These are phyloP conservation scores for Psephotus haematonotus DNA, from an alignment of 2,113 vertebrate species.

Conservation along the genomic window DNA sequence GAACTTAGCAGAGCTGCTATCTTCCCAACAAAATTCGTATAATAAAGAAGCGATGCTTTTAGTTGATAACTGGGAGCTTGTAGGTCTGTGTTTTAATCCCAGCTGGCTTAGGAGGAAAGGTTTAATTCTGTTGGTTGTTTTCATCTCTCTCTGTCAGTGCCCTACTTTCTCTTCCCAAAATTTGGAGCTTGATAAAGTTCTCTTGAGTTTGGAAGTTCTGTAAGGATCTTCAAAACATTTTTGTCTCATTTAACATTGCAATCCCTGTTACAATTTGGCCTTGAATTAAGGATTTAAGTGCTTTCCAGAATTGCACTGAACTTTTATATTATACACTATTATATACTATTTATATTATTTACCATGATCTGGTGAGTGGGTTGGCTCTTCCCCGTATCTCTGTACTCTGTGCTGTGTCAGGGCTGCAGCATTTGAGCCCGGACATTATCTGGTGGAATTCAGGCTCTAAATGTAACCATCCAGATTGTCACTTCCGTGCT, in stretches of 20 bases:
- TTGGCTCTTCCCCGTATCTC: background rate
- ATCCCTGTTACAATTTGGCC: background rate
- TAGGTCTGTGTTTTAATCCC: background rate
- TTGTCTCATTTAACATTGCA: background rate
- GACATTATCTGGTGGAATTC: background rate
- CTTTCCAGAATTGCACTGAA: background rate
- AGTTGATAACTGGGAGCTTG: background rate
- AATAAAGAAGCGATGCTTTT: background rate
- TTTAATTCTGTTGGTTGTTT: background rate
- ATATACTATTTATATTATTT: background rate
- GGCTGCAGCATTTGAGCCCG: background rate
- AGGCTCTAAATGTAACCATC: no score
- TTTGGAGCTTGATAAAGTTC: background rate
- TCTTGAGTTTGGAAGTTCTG: background rate
- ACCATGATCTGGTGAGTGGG: fast-evolving
- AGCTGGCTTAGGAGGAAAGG: background rate
- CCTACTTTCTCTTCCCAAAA: background rate
- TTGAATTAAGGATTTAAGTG: background rate
- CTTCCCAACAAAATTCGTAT: background rate
- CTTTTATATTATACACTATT: background rate
- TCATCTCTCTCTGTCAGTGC: background rate
- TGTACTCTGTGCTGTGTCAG: fast-evolving
- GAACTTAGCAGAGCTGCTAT: background rate
- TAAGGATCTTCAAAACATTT: background rate
- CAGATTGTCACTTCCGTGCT: background rate